These are phyloP conservation scores for Cyphomyrmex costatus DNA, from an alignment of 1,140 invertebrate genomes.

Conservation along the genomic window DNA sequence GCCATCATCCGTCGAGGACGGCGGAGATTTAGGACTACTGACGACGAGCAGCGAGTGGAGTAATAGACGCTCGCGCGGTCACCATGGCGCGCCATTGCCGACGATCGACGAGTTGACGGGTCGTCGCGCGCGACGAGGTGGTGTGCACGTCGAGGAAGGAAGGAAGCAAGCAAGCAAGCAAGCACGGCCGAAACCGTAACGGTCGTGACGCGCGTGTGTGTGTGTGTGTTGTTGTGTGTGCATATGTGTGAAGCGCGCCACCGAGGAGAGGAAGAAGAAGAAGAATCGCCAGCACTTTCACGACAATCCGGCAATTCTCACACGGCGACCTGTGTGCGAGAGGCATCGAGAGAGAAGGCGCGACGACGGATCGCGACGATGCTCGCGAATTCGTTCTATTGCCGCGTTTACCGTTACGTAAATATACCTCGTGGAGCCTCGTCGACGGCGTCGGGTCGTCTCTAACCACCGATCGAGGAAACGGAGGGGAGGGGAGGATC, in stretches of 20 bases:
- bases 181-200: neutral
- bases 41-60: conserved; percentile 24
- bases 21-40: conserved; percentile 23
- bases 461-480: conserved; percentile 19
- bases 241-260: conserved; percentile 1
- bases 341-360: neutral
- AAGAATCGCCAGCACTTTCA: neutral
- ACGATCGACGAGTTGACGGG: conserved; percentile 65
- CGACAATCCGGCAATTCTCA: neutral
- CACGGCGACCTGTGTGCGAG: too few species aligned
- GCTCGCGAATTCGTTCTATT: conserved; percentile 24
- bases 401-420: conserved; percentile 31
- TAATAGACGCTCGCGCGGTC: conserved; percentile 32
- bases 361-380: conserved; percentile 24
- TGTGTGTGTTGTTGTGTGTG: neutral
- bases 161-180: neutral
- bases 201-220: neutral
- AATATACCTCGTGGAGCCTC: conserved; percentile 22
- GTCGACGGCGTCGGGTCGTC: neutral
- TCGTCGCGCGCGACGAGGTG: conserved; percentile 56
- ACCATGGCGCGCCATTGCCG: conserved; percentile 70
- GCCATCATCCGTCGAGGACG: conserved; percentile 18
- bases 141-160: conserved; percentile 48
- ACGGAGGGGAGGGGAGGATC: neutral
- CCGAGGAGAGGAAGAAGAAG: neutral